Base-by-base conservation (phyloP, 2,797 vertebrate species). In the Cirrhinus mrigala region DNA sequence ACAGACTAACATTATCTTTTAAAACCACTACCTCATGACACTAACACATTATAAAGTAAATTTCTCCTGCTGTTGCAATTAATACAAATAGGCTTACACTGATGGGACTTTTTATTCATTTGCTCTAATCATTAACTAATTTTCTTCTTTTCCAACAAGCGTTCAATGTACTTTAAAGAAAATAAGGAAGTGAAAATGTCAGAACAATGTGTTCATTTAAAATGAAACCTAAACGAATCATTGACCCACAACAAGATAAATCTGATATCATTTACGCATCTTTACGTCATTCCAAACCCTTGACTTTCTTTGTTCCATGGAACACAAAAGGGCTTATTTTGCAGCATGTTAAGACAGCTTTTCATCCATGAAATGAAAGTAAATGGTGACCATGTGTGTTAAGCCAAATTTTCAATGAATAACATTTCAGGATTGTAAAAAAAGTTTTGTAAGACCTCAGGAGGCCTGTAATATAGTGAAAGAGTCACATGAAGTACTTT, bases 51-150 rank as follows among this genome's bases (percentile, higher is more conserved):
- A 50, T 68, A 46, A 58, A 50, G 22, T 58, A 56, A 82, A 50
- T 54, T 29, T 16, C 6, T n/a, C 11, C 44, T 77, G 64, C n/a
- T 44, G 58, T 29, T 50, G 11, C 33, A 78, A 37, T 82, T 50
- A 82, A 76, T 50, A 71, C 8, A 82, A 86, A 78, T 69, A 60
- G 52, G 40, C 56, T n/a, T 62, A 48, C 58, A 24, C 12, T 80
- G 29, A 85, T 37, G 66, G 29, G 29, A 80, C 12, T 46, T 70
- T 73, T 48, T 68, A 80, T 58, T 76, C 2, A 69, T 58, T 81
- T 82, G 33, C 27, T 66, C 27, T 29, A 69, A n/a, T 81, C 18
- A 46, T 58, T 6, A n/a, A 44, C 11, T 80, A 3, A 16, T 64
- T 50, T 56, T 46, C 27, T 24, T 70, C 60, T 24, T 58, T 60